Conservation (phyloP, 2,797 vertebrate species). For the Rhinoraja longicauda region DNA sequence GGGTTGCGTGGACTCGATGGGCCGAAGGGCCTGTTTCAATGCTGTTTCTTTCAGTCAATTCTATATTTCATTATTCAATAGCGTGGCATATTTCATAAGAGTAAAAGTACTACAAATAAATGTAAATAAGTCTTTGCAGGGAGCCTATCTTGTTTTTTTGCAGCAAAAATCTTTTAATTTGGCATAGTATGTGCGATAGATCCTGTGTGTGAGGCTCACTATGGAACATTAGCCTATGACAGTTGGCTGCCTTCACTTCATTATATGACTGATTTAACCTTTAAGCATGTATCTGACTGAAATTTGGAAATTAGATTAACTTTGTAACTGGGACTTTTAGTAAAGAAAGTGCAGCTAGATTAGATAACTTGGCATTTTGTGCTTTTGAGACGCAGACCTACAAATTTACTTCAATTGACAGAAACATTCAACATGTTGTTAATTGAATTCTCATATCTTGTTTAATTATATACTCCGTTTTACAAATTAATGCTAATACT, state of each 20-base stretch:
- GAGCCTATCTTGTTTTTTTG: background rate
- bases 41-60: background rate
- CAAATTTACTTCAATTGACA: background rate
- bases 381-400: background rate
- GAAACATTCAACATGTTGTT: background rate
- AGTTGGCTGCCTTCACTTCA: slow-evolving; percentile 47
- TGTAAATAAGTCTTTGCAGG: background rate
- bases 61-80: background rate
- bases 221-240: slow-evolving; percentile 46
- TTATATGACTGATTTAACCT: slow-evolving; percentile 43
- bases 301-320: slow-evolving; percentile 45
- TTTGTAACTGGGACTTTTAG: slow-evolving; percentile 43
- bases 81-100: background rate
- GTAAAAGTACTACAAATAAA: background rate
- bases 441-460: background rate
- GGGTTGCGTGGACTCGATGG: too few relatives aligned
- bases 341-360: background rate
- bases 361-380: too few relatives aligned
- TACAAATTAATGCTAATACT: background rate
- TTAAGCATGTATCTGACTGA: slow-evolving; percentile 43
- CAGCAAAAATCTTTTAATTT: background rate
- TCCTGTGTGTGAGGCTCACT: slow-evolving; percentile 41
- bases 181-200: background rate
- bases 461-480: background rate
- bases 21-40: too few relatives aligned